A percentile compares a stretch with the other conserved stretches of the same genome.
Conservation (phyloP, 2,888 invertebrate species). For the Cephus pygmeus region DNA sequence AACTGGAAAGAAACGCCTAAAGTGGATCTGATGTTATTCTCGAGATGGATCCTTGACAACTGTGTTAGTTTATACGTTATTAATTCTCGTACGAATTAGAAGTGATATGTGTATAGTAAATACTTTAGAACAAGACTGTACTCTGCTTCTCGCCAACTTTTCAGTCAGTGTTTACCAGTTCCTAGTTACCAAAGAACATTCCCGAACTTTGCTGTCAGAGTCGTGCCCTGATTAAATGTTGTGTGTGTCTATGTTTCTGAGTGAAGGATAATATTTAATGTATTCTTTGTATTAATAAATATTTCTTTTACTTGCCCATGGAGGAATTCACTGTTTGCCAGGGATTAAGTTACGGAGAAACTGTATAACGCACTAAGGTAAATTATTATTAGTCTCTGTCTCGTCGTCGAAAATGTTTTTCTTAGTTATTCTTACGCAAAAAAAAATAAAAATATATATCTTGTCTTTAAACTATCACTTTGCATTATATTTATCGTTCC, state of each 20-base stretch:
- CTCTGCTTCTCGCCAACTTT: neutral
- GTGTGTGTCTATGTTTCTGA: neutral
- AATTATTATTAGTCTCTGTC: constrained; percentile 12
- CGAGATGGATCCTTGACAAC: neutral
- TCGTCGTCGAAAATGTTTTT: neutral
- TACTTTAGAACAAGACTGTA: neutral
- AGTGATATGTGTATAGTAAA: neutral
- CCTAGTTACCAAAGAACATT: neutral
- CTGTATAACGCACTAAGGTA: constrained; percentile 71
- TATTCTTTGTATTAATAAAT: neutral
- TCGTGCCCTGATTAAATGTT: neutral
- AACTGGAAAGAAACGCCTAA: neutral
- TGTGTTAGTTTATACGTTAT: neutral
- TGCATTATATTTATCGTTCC: too few relatives aligned
- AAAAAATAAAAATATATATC: neutral
- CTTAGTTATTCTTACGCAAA: neutral
- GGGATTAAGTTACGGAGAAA: constrained; percentile 77
- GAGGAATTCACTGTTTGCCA: constrained; percentile 76
- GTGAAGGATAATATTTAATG: neutral
- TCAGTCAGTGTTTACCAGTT: neutral
- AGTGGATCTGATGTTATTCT: neutral
- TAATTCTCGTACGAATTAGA: neutral
- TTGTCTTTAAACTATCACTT: neutral
- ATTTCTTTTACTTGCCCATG: constrained; percentile 77
- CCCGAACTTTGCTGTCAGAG: neutral